phyloP scores from a whole-genome alignment of 1,140 invertebrate species.

The Panonychus citri region DNA sequence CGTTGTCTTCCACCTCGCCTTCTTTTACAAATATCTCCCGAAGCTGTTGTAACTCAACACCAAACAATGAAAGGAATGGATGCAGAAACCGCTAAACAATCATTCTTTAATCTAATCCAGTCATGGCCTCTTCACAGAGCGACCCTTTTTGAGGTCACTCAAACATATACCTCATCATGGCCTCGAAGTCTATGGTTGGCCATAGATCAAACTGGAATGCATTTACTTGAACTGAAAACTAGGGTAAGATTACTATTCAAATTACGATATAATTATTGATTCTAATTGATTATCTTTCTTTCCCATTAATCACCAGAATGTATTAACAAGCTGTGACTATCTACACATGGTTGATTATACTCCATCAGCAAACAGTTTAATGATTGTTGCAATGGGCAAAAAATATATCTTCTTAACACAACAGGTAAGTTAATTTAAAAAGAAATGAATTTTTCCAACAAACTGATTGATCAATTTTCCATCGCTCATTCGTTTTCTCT shows the following conservation, averaged over 20 bases:
- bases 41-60: conserved; percentile 61
- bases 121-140: conserved; percentile 76
- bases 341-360: conserved; percentile 60
- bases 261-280: neutral
- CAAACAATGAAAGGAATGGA: conserved; percentile 62
- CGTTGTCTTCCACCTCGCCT: conserved; percentile 60
- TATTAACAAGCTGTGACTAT: conserved; percentile 70
- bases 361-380: conserved; percentile 60
- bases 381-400: conserved; percentile 39
- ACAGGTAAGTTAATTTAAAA: conserved; percentile 33
- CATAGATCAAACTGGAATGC: conserved; percentile 74
- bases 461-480: neutral
- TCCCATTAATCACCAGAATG: conserved; percentile 26
- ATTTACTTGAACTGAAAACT: conserved; percentile 62
- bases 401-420: conserved; percentile 69
- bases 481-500: neutral
- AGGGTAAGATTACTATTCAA: conserved; percentile 27
- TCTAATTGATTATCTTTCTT: neutral
- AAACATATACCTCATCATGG: conserved; percentile 89
- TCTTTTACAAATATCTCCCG: conserved; percentile 41
- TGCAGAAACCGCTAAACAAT: conserved; percentile 59
- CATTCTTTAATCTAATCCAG: conserved; percentile 76
- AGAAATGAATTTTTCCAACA: neutral
- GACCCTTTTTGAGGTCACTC: conserved; percentile 85
- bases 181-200: conserved; percentile 60